Conservation (phyloP, 1,140 invertebrate species). For the Saccostrea glomerata region DNA sequence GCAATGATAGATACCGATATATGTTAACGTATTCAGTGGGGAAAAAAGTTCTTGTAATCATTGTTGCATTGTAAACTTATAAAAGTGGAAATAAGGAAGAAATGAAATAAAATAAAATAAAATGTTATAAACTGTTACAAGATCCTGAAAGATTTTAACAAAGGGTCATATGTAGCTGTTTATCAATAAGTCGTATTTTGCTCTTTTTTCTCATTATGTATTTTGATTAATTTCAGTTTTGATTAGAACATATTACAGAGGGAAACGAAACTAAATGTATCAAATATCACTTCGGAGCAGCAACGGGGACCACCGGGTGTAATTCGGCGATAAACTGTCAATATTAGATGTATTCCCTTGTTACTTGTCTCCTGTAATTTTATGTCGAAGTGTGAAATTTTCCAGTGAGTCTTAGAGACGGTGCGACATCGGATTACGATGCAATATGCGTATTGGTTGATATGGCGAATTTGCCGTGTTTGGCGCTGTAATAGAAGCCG, state of each 20-base stretch:
- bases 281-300: background rate
- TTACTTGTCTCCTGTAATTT: background rate
- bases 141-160: too few relatives aligned
- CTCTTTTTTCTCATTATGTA: too few relatives aligned
- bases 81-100: too few relatives aligned
- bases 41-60: too few relatives aligned
- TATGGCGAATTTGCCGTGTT: background rate
- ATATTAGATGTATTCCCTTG: constrained; percentile 18
- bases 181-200: too few relatives aligned
- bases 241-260: background rate
- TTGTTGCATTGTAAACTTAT: too few relatives aligned
- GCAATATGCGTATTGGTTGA: constrained; percentile 2
- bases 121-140: too few relatives aligned
- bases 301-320: background rate
- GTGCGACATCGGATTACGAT: background rate
- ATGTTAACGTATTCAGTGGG: too few relatives aligned
- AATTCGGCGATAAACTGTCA: background rate
- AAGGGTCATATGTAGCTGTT: too few relatives aligned
- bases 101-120: too few relatives aligned
- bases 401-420: background rate
- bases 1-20: too few relatives aligned
- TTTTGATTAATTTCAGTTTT: too few relatives aligned
- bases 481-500: background rate
- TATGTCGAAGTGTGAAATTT: constrained; percentile 2
- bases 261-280: background rate